phyloP scores from a whole-genome alignment of 2,797 vertebrate species.

The Urosaurus nigricauda region DNA sequence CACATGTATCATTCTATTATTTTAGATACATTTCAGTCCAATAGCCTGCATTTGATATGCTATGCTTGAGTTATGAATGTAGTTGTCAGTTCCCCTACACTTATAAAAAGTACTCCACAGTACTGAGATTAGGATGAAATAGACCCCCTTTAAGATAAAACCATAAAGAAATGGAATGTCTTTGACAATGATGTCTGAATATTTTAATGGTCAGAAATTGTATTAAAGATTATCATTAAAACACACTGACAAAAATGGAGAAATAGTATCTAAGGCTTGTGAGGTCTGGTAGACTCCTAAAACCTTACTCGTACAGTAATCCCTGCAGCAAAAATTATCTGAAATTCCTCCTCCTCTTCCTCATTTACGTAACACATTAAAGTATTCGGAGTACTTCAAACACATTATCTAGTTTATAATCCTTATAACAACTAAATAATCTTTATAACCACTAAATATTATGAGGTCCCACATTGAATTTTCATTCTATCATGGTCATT shows the following conservation, averaged over 20 bases:
- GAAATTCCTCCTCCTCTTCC: background rate
- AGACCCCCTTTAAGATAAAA: background rate
- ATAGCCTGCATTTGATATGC: background rate
- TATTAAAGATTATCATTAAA: background rate
- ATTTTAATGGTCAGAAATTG: background rate
- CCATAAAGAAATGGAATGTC: background rate
- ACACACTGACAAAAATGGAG: background rate
- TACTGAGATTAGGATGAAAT: background rate
- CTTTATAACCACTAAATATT: no score
- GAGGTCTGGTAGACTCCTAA: background rate
- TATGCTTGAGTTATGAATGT: background rate
- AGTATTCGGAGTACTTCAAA: background rate
- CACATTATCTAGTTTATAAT: background rate
- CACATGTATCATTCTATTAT: slow-evolving; percentile 32
- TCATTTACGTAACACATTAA: background rate
- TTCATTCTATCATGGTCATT: no score
- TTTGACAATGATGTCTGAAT: background rate
- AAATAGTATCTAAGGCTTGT: background rate
- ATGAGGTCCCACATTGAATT: no score
- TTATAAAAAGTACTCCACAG: background rate
- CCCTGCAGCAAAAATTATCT: background rate
- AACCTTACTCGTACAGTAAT: no score
- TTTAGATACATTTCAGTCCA: slow-evolving; percentile 19
- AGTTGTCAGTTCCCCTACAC: background rate
- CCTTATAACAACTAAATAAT: no score